phyloP scores from a whole-genome alignment of 1,140 invertebrate genomes.

The Oscheius sp. region DNA sequence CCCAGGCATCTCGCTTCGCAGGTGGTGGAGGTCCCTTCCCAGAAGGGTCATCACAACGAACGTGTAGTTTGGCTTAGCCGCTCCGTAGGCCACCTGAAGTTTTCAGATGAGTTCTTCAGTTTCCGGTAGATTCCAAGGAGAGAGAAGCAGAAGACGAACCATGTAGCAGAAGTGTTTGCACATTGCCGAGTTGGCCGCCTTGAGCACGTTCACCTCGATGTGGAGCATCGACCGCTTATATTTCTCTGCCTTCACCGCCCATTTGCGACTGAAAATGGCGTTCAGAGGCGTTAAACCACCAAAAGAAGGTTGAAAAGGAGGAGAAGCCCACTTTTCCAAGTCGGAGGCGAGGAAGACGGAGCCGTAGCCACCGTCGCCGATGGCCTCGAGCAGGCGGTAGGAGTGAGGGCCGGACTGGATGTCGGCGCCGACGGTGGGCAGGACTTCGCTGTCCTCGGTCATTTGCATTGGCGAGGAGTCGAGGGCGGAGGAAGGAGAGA shows the following conservation, averaged over 20 bases:
- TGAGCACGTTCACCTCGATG: slow-evolving; percentile 25
- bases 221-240: slow-evolving; percentile 18
- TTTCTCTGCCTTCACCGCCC: slow-evolving; percentile 22
- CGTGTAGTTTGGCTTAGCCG: slow-evolving; percentile 14
- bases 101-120: background rate
- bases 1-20: slow-evolving; percentile 9
- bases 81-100: background rate
- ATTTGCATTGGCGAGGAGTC: too few relatives aligned
- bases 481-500: too few relatives aligned
- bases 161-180: slow-evolving; percentile 17
- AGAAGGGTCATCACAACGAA: slow-evolving; percentile 37
- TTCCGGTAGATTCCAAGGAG: background rate
- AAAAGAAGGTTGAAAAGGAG: background rate
- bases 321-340: background rate
- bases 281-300: background rate
- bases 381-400: background rate
- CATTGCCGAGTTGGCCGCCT: slow-evolving; percentile 7
- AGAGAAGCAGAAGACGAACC: too few relatives aligned
- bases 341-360: background rate
- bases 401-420: background rate
- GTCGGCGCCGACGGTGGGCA: background rate
- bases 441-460: background rate
- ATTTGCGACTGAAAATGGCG: background rate
- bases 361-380: slow-evolving; percentile 20
- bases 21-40: slow-evolving; percentile 28